Percentiles rank a stretch among this genome's conserved stretches.
These are phyloP conservation scores for Pachliopta kotzebuea DNA, from an alignment of 2,888 invertebrate species.

Conservation along the genomic window DNA sequence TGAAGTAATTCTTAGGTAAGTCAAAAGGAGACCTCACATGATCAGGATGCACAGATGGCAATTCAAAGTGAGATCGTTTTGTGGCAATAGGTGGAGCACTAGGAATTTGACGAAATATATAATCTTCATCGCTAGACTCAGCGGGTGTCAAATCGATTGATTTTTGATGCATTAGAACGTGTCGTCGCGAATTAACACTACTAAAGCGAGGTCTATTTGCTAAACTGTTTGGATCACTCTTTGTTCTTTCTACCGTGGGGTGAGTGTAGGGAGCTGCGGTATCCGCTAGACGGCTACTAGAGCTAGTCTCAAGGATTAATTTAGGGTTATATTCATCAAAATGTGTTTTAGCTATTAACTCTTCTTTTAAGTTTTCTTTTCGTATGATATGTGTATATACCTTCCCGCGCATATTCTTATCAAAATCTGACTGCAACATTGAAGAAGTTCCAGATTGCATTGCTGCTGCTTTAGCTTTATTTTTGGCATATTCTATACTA, in stretches of 20 bases:
- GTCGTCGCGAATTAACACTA: slow-evolving; percentile 87
- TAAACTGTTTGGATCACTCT: slow-evolving; percentile 91
- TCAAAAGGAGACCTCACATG: slow-evolving; percentile 84
- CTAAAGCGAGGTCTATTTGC: slow-evolving; percentile 87
- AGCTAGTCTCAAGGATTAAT: slow-evolving; percentile 75
- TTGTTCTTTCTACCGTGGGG: slow-evolving; percentile 90
- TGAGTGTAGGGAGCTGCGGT: slow-evolving; percentile 81
- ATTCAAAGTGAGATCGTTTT: slow-evolving; percentile 85
- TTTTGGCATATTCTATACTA: slow-evolving; percentile 79
- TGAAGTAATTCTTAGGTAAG: slow-evolving; percentile 86
- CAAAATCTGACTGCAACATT: slow-evolving; percentile 82
- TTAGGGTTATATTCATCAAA: slow-evolving; percentile 88
- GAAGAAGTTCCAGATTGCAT: slow-evolving; percentile 71
- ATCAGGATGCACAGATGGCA: slow-evolving; percentile 80
- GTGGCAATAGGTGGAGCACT: slow-evolving; percentile 87
- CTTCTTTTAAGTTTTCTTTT: slow-evolving; percentile 81
- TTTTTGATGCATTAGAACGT: slow-evolving; percentile 91
- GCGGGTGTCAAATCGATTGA: slow-evolving; percentile 92
- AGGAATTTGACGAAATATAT: slow-evolving; percentile 87
- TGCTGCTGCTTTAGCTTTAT: slow-evolving; percentile 71
- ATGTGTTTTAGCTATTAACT: slow-evolving; percentile 83
- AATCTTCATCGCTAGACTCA: slow-evolving; percentile 92
- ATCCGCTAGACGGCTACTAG: slow-evolving; percentile 75
- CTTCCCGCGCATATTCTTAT: slow-evolving; percentile 75
- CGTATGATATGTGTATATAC: slow-evolving; percentile 66